Evolutionary conservation across 2,797 vertebrate species (phyloP), one percentile per base, ranked within the genome.

Genomic region (Kryptolebias ocellatus): DNA sequence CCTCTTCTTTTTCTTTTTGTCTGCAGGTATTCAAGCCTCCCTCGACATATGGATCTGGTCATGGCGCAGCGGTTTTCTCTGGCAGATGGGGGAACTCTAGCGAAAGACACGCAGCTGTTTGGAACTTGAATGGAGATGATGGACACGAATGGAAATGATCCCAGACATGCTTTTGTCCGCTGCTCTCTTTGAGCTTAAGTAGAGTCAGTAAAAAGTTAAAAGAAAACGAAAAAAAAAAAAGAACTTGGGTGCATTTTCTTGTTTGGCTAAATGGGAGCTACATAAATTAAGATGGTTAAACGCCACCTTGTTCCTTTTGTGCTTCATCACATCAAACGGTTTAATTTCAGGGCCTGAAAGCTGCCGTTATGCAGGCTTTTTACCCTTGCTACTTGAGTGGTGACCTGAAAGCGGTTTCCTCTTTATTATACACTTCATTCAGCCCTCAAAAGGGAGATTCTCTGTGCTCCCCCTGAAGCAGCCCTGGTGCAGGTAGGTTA

Each of bases 21-120:
- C 79, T 83, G 74, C 85, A 90, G 78, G 89, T 87, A 83, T 83
- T 77, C 50, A 46, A 47, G 29, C 45, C 71, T 76, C 81, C 71
- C 76, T 78, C 52, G 5, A 51, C 87, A 89, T 69, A 81, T 85
- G 86, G 90, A 86, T 84, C 68, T 80, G 69, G 55, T 90, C 79
- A 76, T 45, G 58, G 70, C 70, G 10, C 28, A 44, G 71, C 18
- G 46, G 54, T 67, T 54, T 58, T 47, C 67, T 44, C 59, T 50
- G 79, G 68, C 79, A 56, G 61, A 71, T 17, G 18, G 55, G 37
- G 56, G 54, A 53, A 64, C 65, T 66, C 46, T 39, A 57, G 64
- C 7, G 55, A 76, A 80, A 86, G 72, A 62, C 63, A 37, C 60
- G 54, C 75, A 76, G 84, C 74, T 81, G 88, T 47, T 79, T 52